A percentile compares a stretch with the other conserved stretches of the same genome.
phyloP scores from a whole-genome alignment of 1,140 invertebrate species.

The Asbolus verrucosus region DNA sequence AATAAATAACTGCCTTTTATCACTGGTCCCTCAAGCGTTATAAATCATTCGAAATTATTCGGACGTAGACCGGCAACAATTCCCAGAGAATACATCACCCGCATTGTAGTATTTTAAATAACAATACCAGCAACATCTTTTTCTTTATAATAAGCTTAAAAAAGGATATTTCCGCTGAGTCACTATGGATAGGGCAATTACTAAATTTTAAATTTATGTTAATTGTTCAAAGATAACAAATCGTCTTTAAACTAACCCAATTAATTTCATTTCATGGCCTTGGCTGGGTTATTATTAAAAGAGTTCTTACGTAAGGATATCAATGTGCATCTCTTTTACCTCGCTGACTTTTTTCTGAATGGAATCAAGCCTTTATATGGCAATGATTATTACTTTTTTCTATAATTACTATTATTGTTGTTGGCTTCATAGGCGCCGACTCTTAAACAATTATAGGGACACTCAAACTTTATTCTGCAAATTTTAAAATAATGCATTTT shows the following conservation, averaged over 20 bases:
- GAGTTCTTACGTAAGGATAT: background rate
- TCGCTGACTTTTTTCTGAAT: no score
- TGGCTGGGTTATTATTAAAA: background rate
- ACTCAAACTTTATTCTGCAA: no score
- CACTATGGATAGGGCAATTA: slow-evolving; percentile 1
- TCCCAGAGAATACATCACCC: background rate
- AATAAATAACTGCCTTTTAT: slow-evolving; percentile 10
- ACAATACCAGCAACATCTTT: slow-evolving; percentile 28
- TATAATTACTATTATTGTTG: no score
- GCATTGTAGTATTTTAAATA: background rate
- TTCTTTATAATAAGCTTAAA: slow-evolving; percentile 1
- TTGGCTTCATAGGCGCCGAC: no score
- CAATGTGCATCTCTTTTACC: background rate
- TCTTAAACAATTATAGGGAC: no score
- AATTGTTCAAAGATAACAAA: slow-evolving; percentile 24
- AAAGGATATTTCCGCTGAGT: slow-evolving; percentile 17
- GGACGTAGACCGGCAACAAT: background rate
- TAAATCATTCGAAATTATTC: slow-evolving; percentile 17
- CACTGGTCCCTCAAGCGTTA: background rate
- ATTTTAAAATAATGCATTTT: no score
- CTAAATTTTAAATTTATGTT: slow-evolving; percentile 18
- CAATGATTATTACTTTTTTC: no score
- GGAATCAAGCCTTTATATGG: no score
- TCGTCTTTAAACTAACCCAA: slow-evolving; percentile 19
- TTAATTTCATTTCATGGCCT: slow-evolving; percentile 13